Evolutionary conservation across 2,113 vertebrate genomes (phyloP), one percentile per base, ranked within the genome.

Genomic region (Rhadina sibilatrix): DNA sequence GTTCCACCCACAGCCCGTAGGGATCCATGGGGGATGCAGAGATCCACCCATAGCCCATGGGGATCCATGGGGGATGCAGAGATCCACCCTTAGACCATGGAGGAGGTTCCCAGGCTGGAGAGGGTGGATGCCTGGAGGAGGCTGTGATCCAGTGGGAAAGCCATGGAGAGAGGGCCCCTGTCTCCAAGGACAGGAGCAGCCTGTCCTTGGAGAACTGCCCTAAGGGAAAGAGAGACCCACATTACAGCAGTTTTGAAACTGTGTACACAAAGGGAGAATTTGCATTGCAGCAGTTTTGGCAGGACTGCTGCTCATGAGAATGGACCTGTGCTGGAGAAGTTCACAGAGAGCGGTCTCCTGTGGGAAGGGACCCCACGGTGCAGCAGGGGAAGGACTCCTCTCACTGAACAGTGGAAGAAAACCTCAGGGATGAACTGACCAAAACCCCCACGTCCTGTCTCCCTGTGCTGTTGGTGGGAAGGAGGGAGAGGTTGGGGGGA

Each of bases 51-150:
- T 24, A 37, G 27, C 20, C n/a, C 4, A 1, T 22, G 46, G n/a
- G 19, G n/a, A 50, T 69, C 65, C 46, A 35, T 2, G 5, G 37
- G 37, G 35, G 8, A 68, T 31, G 40, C 63, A 64, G 31, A 46
- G 5, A 44, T 65, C 50, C 50, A 40, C 30, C 69, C 16, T 0
- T 30, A n/a, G 31, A 9, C 24, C 3, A 4, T 57, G 33, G 33
- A 7, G 24, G 25, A 75, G 33, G 54, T 35, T 15, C 19, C 25
- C 53, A 22, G 1, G 3, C 52, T 0, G 0, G 22, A 27, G 15
- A 0, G 0, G 30, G 22, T 24, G 50, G 30, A n/a, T n/a, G 30
- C 38, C 52, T 44, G 40, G 33, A 57, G 40, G 33, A 74, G 40
- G 10, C 33, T 74, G 40, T 28, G 33, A 57, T 2, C 53, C 40